Evolutionary conservation across 37 sponge, comb jelly and placozoan species (phyloP).

Genomic region (Diacarnus erythraeanus): DNA sequence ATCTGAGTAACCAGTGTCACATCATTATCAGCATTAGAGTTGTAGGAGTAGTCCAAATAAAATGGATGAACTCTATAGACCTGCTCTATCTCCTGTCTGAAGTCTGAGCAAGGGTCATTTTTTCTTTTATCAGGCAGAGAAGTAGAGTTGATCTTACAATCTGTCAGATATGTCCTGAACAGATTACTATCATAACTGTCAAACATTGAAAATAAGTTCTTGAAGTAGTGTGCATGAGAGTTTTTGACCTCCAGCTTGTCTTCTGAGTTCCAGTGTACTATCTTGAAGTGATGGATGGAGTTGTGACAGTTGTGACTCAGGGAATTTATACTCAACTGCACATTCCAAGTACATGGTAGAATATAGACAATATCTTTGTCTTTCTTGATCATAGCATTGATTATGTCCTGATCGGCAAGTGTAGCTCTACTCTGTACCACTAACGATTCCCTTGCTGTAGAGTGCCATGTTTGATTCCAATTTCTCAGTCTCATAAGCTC

Average conservation of each 20-base stretch:
- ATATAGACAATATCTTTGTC: slow-evolving; percentile 48
- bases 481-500: slow-evolving; percentile 37
- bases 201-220: slow-evolving; percentile 47
- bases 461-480: slow-evolving; percentile 72
- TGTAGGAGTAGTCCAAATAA: slow-evolving; percentile 45
- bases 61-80: slow-evolving; percentile 67
- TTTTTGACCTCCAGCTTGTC: slow-evolving; percentile 59
- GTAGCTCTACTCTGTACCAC: slow-evolving; percentile 16
- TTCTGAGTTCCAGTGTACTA: slow-evolving; percentile 94
- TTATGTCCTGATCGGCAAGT: slow-evolving; percentile 87
- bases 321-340: slow-evolving; percentile 82
- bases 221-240: slow-evolving; percentile 59
- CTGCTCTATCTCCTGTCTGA: slow-evolving; percentile 20
- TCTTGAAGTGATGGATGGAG: slow-evolving; percentile 68
- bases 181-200: slow-evolving; percentile 52
- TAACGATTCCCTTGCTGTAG: slow-evolving; percentile 49
- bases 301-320: slow-evolving; percentile 61
- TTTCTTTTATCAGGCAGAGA: background rate
- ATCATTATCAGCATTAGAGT: slow-evolving; percentile 35
- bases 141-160: background rate
- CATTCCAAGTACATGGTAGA: slow-evolving; percentile 85
- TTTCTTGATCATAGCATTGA: slow-evolving; percentile 75
- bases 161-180: background rate
- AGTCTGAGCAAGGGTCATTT: slow-evolving; percentile 11
- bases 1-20: slow-evolving; percentile 86